phyloP scores from a whole-genome alignment of 2,888 invertebrate species.

The Agelastica alni region DNA sequence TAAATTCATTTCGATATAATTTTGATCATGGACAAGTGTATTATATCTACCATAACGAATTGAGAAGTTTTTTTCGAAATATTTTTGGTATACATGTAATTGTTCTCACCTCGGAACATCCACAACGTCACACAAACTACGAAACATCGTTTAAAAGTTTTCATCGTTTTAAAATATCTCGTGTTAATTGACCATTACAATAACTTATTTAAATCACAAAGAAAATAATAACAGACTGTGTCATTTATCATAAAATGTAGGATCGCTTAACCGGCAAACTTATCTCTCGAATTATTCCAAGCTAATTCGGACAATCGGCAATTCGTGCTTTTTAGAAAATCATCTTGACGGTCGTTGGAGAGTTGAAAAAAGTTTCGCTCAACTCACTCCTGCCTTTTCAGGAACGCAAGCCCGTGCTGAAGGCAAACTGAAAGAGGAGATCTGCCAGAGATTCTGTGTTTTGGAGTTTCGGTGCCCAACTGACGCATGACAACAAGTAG shows the following conservation, averaged over 20 bases:
- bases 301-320: not conserved
- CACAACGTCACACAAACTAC: not conserved
- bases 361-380: conserved; percentile 3
- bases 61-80: too few relatives aligned
- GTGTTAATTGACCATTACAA: too few relatives aligned
- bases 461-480: conserved; percentile 16
- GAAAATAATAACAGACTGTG: not conserved
- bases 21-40: too few relatives aligned
- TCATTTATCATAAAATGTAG: not conserved
- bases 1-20: too few relatives aligned
- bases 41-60: too few relatives aligned
- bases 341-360: conserved; percentile 4
- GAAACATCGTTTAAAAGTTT: not conserved
- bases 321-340: conserved; percentile 2
- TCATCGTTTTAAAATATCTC: not conserved
- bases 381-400: conserved; percentile 1
- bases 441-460: conserved; percentile 19
- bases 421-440: conserved; percentile 22
- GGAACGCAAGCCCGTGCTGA: conserved; percentile 9
- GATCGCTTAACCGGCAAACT: not conserved
- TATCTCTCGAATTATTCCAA: conserved; percentile 1
- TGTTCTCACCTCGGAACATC: not conserved
- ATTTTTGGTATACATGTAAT: not conserved
- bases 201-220: not conserved
- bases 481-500: conserved; percentile 28